These are phyloP conservation scores for Palloptera scutellata DNA, from an alignment of 2,888 invertebrate species.

Conservation along the genomic window DNA sequence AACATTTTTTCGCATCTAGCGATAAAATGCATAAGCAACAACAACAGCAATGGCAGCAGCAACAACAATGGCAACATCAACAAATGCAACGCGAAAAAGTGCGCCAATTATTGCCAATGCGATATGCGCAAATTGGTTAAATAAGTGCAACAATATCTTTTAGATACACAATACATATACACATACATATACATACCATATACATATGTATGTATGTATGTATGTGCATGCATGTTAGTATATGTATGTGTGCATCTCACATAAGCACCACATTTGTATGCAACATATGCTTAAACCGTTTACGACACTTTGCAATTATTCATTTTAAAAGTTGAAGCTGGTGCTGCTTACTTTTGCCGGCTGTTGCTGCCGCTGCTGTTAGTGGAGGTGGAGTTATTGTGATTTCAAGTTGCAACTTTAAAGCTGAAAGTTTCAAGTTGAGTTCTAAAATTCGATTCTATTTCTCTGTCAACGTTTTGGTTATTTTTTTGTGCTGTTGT, in stretches of 20 bases:
- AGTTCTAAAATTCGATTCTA: too few species aligned
- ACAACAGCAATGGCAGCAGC: slow-evolving; percentile 1
- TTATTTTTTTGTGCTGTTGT: too few species aligned
- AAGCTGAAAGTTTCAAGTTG: too few species aligned
- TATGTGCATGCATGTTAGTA: background rate
- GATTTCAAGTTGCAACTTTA: too few species aligned
- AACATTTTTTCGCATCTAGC: slow-evolving; percentile 21
- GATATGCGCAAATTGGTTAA: slow-evolving; percentile 9
- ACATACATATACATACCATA: background rate
- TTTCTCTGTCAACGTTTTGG: too few species aligned
- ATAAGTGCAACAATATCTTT: background rate
- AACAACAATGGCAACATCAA: slow-evolving; percentile 8
- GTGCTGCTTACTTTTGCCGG: background rate
- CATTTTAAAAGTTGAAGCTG: background rate
- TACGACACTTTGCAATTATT: slow-evolving; percentile 8
- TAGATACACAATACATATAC: background rate
- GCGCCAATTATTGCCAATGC: slow-evolving; percentile 4
- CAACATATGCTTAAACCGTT: background rate
- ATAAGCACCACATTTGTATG: background rate
- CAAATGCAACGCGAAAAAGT: background rate
- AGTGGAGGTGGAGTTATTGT: too few species aligned
- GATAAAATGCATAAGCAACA: slow-evolving; percentile 25
- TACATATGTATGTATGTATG: too few species aligned
- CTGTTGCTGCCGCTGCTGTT: background rate
- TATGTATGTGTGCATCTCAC: background rate